Evolutionary conservation across 2,113 vertebrate species (phyloP), one percentile per base, ranked within the genome.

Genomic region (Genyomyrus donnyi): DNA sequence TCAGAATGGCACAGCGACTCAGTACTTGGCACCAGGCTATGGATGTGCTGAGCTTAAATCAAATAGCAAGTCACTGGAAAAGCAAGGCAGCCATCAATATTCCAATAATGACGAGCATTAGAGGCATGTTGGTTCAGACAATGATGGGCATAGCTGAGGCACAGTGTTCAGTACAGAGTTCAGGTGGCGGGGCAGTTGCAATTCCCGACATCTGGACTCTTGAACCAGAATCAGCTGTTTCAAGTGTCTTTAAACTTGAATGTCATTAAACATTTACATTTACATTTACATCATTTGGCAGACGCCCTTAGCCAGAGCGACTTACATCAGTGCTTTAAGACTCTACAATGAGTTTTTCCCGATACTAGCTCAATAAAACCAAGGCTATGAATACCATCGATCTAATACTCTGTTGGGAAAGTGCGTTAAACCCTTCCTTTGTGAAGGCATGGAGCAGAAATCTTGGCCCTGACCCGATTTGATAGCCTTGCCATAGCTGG

Each of bases 391-490:
- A 31, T 31, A 31, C 31, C 31, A 31, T 31, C 1, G 31, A 31
- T 31, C 31, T 31, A 31, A 31, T 31, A 31, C 31, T 31, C 31
- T 31, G 31, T 31, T 31, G 31, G 31, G 31, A 31, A 31, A 31
- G 31, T 31, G 31, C 31, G 31, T 31, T 31, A n/a, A 93, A 31
- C 89, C 83, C 19, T 74, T 86, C 56, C 88, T 91, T 90, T 91
- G 90, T 90, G 88, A 85, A 92, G 89, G 90, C 91, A 88, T 85
- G 89, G 88, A 91, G 91, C 58, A 93, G 89, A 93, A 94, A 93
- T 89, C 89, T 88, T 91, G 89, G 88, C 85, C 90, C 89, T 91
- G 88, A 92, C 88, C 91, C 91, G 89, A 90, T 53, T 93, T 89
- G 90, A 91, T 17, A 5, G 3, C 15, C 80, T 92, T 91, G 85